Conservation (phyloP, 2,888 invertebrate genomes). For the Drosophila paucipuncta region DNA sequence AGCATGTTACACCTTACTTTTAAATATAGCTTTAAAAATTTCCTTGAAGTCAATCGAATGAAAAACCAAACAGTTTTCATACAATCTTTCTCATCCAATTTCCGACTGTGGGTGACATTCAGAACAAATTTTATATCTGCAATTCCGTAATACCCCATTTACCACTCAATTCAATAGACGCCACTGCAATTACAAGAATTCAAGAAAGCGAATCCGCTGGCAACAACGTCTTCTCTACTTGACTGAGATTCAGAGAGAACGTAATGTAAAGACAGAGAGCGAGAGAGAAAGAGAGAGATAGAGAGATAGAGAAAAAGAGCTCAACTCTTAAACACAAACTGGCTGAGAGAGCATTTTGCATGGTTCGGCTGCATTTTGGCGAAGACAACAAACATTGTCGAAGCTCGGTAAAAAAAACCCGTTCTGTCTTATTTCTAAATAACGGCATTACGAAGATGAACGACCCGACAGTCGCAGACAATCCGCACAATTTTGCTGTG, state of each 20-base stretch:
- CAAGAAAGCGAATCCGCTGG: conserved; percentile 14
- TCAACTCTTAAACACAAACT: conserved; percentile 17
- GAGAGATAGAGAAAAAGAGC: conserved; percentile 4
- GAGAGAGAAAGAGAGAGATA: conserved; percentile 3
- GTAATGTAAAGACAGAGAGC: background rate
- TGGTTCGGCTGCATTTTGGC: conserved; percentile 69
- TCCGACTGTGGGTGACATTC: background rate
- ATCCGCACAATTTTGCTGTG: conserved; percentile 68
- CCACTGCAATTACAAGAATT: conserved; percentile 54
- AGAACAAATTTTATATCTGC: background rate
- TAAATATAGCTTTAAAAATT: background rate
- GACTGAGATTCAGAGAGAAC: conserved; percentile 3
- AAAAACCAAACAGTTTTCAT: background rate
- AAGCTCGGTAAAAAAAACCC: conserved; percentile 61
- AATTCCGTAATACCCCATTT: conserved; percentile 3
- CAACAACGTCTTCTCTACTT: conserved; percentile 39
- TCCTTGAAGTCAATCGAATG: background rate
- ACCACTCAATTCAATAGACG: conserved; percentile 11
- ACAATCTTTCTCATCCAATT: background rate
- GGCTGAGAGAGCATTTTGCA: conserved; percentile 48
- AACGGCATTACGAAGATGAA: conserved; percentile 82
- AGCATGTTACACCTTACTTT: background rate
- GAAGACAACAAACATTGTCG: conserved; percentile 59
- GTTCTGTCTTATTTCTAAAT: conserved; percentile 78
- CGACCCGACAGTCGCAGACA: conserved; percentile 71